Percentiles rank a stretch among this genome's conserved stretches.
These are phyloP conservation scores for Auanema sp. DNA, from an alignment of 2,888 invertebrate species.

Conservation along the genomic window DNA sequence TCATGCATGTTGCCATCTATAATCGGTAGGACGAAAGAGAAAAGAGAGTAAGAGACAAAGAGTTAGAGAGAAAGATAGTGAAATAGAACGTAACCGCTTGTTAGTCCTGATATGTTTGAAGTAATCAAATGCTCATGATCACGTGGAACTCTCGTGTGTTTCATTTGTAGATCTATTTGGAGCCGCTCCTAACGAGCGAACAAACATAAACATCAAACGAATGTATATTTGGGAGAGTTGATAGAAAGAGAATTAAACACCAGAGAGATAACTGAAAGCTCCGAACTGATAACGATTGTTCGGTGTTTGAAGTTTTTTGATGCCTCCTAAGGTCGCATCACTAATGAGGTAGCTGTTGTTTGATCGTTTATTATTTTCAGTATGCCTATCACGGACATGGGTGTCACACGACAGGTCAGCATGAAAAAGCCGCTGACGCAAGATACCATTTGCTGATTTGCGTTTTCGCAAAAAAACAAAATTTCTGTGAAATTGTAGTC, in stretches of 20 bases:
- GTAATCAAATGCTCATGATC: neutral
- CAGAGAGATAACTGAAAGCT: conserved; percentile 1
- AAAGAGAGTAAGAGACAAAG: neutral
- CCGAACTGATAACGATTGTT: too few species aligned
- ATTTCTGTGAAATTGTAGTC: neutral
- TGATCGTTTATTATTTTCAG: too few species aligned
- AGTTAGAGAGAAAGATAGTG: too few species aligned
- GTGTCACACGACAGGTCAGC: neutral
- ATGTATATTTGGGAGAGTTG: conserved; percentile 1
- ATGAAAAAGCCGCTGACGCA: conserved; percentile 1
- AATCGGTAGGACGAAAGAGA: neutral
- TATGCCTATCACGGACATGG: too few species aligned
- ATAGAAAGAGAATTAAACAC: conserved; percentile 4
- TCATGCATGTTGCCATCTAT: conserved; percentile 12
- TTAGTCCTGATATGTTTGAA: neutral
- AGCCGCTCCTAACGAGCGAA: neutral
- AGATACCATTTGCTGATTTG: conserved; percentile 5
- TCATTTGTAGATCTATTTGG: neutral
- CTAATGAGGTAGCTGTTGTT: too few species aligned
- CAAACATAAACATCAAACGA: neutral
- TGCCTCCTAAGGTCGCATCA: too few species aligned
- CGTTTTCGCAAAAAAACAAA: neutral
- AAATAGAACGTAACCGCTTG: conserved; percentile 13
- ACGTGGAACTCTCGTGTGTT: too few species aligned
- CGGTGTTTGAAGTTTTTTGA: too few species aligned